phyloP scores from a whole-genome alignment of 2,888 invertebrate genomes.

The Aethes cnicana region DNA sequence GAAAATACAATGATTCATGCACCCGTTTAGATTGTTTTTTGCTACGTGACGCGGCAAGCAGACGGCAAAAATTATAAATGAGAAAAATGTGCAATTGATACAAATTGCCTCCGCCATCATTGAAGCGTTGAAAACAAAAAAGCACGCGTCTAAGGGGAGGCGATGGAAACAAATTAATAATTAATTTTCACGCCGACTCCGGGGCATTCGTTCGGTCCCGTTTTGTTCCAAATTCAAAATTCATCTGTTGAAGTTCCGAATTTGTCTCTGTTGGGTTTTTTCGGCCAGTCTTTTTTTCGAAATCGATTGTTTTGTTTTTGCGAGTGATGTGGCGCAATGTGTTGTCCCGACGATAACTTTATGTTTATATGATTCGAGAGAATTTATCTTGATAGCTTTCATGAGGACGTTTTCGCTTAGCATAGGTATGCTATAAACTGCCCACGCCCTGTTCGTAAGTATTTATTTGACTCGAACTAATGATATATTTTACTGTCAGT shows the following conservation, averaged over 20 bases:
- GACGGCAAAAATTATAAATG: conserved; percentile 30
- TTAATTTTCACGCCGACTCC: conserved; percentile 71
- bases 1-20: conserved; percentile 1
- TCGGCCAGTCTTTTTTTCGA: conserved; percentile 24
- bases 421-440: too few relatives aligned
- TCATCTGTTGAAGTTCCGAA: conserved; percentile 66
- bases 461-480: too few relatives aligned
- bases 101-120: conserved; percentile 64
- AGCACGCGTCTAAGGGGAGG: conserved; percentile 46
- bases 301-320: conserved; percentile 34
- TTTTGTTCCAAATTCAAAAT: conserved; percentile 73
- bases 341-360: too few relatives aligned
- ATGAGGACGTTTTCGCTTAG: too few relatives aligned
- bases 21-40: not conserved
- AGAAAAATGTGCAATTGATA: conserved; percentile 52
- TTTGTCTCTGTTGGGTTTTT: conserved; percentile 53
- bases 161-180: conserved; percentile 72
- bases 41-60: conserved; percentile 1
- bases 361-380: too few relatives aligned
- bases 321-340: not conserved
- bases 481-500: not conserved
- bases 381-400: too few relatives aligned
- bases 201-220: conserved; percentile 65
- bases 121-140: conserved; percentile 59
- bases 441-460: too few relatives aligned